phyloP scores from a whole-genome alignment of 1,140 invertebrate species.

The Solenopsis invicta region DNA sequence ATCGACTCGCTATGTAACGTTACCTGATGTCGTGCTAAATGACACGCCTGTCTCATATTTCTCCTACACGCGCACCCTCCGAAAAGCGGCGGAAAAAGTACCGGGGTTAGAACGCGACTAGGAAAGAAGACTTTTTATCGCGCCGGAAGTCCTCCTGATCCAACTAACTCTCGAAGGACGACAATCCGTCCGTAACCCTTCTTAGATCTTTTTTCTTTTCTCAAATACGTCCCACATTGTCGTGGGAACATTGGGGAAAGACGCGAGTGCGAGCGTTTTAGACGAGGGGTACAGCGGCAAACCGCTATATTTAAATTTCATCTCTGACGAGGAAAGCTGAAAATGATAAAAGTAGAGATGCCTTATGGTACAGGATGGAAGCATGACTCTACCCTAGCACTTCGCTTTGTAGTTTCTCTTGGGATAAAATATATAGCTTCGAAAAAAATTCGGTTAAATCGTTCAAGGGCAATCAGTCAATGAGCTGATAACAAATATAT shows the following conservation, averaged over 20 bases:
- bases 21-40: conserved; percentile 72
- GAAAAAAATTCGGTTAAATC: conserved; percentile 10
- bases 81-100: conserved; percentile 53
- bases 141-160: conserved; percentile 74
- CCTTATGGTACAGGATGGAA: conserved; percentile 30
- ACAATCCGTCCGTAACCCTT: conserved; percentile 72
- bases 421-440: neutral
- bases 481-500: neutral
- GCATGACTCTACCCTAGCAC: neutral
- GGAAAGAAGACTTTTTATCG: conserved; percentile 70
- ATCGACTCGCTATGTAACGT: conserved; percentile 45
- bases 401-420: neutral
- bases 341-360: conserved; percentile 72
- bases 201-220: conserved; percentile 73
- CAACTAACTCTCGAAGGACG: conserved; percentile 55
- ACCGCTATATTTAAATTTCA: conserved; percentile 83
- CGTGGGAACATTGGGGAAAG: conserved; percentile 81
- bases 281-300: conserved; percentile 5
- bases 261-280: conserved; percentile 48
- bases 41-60: conserved; percentile 64
- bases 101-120: conserved; percentile 22
- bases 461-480: neutral
- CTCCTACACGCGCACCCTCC: conserved; percentile 38
- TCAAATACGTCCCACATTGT: conserved; percentile 81
- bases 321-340: conserved; percentile 51